Evolutionary conservation across 2,888 invertebrate genomes (phyloP), one percentile per base, ranked within the genome.

Genomic region (Marasmarcha lunaedactyla): DNA sequence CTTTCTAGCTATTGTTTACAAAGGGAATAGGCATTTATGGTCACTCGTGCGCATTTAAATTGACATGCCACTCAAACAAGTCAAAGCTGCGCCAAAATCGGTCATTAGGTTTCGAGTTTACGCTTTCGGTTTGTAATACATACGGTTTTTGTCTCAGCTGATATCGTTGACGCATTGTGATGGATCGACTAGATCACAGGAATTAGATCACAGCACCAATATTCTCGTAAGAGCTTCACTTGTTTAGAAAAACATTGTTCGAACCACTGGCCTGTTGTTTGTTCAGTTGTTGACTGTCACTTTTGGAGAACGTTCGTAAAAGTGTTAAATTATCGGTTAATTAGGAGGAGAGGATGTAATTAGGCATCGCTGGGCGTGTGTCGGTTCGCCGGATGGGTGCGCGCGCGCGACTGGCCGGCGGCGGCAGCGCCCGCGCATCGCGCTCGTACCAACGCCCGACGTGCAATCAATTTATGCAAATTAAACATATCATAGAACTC

Each of bases 391-490:
- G 71, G 72, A 64, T 71, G 71, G 68, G 69, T 69, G 76, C 71
- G 68, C 74, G 78, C n/a, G n/a, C n/a, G n/a, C n/a, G n/a, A n/a
- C n/a, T n/a, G n/a, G 78, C 79, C 79, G 34, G 7, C 30, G 2
- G 78, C 59, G 66, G 59, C 57, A 54, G 63, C 57, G 54, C 44
- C 49, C 53, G 51, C 52, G 49, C 51, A 51, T 52, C 54, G 57
- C 49, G 50, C 50, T 50, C 49, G 52, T 47, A 41, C 38, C 40
- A 40, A 35, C 40, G 43, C 43, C 47, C 61, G 57, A 58, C 59
- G 58, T 64, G 70, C 71, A 67, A 79, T 78, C 78, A 78, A 79
- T 79, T 81, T 71, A 83, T 83, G 79, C 71, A 81, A 81, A 83
- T 81, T 73, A 66, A 55, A 55, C 57, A 62, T 71, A 66, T 71